Evolutionary conservation across 2,888 invertebrate genomes (phyloP).

Genomic region (Nasonovia ribisnigri): DNA sequence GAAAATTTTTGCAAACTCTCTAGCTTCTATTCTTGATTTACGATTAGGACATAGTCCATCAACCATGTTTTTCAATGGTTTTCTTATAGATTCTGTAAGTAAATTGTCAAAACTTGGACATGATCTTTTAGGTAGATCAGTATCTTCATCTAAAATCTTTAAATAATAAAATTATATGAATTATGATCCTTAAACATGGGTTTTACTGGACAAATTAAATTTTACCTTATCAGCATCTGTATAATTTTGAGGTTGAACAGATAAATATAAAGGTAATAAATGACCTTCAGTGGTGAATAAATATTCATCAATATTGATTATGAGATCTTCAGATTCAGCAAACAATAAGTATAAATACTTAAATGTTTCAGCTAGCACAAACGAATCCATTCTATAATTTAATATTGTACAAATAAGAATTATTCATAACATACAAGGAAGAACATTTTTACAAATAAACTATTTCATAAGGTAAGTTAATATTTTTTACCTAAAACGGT

Average conservation of each 20-base stretch:
- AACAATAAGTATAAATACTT: constrained; percentile 97
- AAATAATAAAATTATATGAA: background rate
- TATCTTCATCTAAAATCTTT: constrained; percentile 61
- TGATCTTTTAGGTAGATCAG: constrained; percentile 54
- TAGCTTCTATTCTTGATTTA: constrained; percentile 61
- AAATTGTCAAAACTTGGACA: constrained; percentile 63
- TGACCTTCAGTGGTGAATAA: constrained; percentile 96
- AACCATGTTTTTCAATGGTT: constrained; percentile 87
- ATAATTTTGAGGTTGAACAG: constrained; percentile 65
- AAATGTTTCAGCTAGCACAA: constrained; percentile 96
- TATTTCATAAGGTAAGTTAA: background rate
- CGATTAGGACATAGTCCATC: constrained; percentile 81
- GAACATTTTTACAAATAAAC: background rate
- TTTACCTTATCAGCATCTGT: constrained; percentile 56
- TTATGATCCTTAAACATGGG: background rate
- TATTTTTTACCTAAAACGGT: constrained; percentile 34
- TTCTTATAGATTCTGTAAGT: constrained; percentile 71
- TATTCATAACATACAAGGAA: background rate
- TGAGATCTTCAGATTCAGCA: constrained; percentile 86
- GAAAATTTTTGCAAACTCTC: constrained; percentile 58
- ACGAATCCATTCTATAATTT: constrained; percentile 90
- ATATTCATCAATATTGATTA: constrained; percentile 87
- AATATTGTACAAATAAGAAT: constrained; percentile 1
- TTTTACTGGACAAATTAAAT: background rate
- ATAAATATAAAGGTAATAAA: constrained; percentile 86